phyloP scores from a whole-genome alignment of 2,888 invertebrate species.

The Tubulanus polymorphus region DNA sequence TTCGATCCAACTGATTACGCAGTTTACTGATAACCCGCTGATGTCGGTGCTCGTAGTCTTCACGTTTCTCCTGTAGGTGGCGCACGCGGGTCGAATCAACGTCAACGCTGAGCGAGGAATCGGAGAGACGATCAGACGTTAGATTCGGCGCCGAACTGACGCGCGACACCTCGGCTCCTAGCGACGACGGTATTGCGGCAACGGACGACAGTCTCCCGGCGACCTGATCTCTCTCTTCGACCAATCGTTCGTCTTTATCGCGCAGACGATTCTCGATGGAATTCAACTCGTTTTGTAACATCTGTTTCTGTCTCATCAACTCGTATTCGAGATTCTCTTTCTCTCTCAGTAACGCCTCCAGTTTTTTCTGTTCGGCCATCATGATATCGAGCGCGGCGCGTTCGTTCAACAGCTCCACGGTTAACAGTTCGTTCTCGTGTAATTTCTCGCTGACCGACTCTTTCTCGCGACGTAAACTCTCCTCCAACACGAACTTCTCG shows the following conservation, averaged over 20 bases:
- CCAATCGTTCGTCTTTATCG: constrained; percentile 15
- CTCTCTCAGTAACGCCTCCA: constrained; percentile 38
- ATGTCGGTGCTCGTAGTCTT: too few species aligned
- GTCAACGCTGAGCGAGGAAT: too few species aligned
- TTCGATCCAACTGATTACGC: too few species aligned
- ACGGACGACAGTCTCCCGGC: too few species aligned
- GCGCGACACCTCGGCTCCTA: too few species aligned
- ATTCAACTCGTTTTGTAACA: constrained; percentile 35
- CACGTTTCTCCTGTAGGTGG: too few species aligned
- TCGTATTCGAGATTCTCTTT: constrained; percentile 38
- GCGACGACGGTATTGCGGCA: too few species aligned
- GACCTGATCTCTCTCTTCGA: background rate
- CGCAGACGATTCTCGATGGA: constrained; percentile 34
- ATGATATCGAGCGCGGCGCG: constrained; percentile 30
- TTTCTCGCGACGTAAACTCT: constrained; percentile 33
- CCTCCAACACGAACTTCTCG: constrained; percentile 30
- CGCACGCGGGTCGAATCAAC: too few species aligned
- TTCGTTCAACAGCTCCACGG: constrained; percentile 28
- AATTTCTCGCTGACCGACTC: constrained; percentile 30
- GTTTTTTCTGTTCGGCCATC: constrained; percentile 27
- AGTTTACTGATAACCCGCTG: too few species aligned
- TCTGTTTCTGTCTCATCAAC: constrained; percentile 36
- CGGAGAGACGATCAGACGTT: too few species aligned
- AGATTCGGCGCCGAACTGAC: too few species aligned
- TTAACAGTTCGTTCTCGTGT: constrained; percentile 31